Percentiles rank a stretch among this genome's conserved stretches.
Evolutionary conservation across 2,113 vertebrate genomes (phyloP).

Genomic region (Gymnogyps californianus): DNA sequence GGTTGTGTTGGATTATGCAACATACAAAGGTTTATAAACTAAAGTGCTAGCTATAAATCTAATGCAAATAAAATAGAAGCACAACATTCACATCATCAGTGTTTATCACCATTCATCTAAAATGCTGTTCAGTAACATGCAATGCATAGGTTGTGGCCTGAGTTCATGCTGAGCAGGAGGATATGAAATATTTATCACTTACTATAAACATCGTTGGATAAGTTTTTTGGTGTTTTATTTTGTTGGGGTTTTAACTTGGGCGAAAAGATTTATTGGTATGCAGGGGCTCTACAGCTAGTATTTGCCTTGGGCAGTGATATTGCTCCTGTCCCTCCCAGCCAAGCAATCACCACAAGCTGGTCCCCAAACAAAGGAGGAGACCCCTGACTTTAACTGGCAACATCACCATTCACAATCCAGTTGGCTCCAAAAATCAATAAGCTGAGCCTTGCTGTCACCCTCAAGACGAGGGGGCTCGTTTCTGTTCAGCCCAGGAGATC

Average conservation of each 20-base stretch:
- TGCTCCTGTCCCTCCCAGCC: background rate
- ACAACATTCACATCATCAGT: background rate
- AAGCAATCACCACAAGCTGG: background rate
- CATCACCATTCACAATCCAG: background rate
- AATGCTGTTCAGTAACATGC: background rate
- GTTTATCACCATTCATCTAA: background rate
- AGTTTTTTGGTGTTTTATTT: background rate
- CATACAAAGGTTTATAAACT: background rate
- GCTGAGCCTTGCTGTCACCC: background rate
- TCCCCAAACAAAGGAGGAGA: background rate
- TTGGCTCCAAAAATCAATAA: background rate
- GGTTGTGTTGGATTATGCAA: background rate
- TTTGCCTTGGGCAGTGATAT: no score
- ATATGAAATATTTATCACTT: background rate
- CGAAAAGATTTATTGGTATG: background rate
- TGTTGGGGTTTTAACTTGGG: background rate
- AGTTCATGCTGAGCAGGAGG: background rate
- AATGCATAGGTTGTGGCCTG: background rate
- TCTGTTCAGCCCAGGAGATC: background rate
- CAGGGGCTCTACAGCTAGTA: background rate
- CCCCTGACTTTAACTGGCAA: background rate
- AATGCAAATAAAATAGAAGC: background rate
- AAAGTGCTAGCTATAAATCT: background rate
- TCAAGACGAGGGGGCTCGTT: background rate
- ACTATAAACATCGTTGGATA: background rate